Evolutionary conservation across 2,888 invertebrate genomes (phyloP).

Genomic region (Rhorus exstirpatorius): DNA sequence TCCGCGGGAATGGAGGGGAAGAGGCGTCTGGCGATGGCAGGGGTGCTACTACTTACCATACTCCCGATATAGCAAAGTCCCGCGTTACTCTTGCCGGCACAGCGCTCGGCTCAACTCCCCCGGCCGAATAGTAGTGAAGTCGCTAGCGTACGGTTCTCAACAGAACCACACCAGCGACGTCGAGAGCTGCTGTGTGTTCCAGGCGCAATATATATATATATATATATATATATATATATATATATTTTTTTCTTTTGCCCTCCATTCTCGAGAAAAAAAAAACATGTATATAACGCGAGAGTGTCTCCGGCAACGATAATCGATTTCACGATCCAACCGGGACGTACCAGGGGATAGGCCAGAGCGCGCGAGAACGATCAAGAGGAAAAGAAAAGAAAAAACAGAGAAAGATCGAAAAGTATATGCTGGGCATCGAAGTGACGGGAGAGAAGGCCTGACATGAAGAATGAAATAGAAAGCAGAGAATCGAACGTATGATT

Average conservation of each 20-base stretch:
- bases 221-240: too few species aligned
- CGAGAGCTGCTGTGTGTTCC: conserved; percentile 15
- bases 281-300: conserved; percentile 24
- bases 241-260: conserved; percentile 12
- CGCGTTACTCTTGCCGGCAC: conserved; percentile 78
- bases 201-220: conserved; percentile 6
- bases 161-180: conserved; percentile 59
- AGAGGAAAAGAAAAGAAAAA: conserved; percentile 36
- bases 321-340: conserved; percentile 1
- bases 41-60: conserved; percentile 85
- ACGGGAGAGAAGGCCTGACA: neutral
- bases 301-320: conserved; percentile 45
- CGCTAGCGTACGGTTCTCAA: conserved; percentile 80
- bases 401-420: conserved; percentile 37
- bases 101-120: conserved; percentile 75
- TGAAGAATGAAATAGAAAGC: neutral
- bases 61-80: conserved; percentile 84
- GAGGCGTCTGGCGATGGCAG: conserved; percentile 78
- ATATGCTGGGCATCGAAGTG: neutral
- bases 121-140: conserved; percentile 84
- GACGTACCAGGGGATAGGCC: neutral
- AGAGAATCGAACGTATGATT: neutral
- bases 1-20: conserved; percentile 63
- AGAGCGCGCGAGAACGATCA: neutral
- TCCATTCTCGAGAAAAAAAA: conserved; percentile 14